These are phyloP conservation scores for Nymphalis urticae DNA, from an alignment of 2,888 invertebrate genomes.

Conservation along the genomic window DNA sequence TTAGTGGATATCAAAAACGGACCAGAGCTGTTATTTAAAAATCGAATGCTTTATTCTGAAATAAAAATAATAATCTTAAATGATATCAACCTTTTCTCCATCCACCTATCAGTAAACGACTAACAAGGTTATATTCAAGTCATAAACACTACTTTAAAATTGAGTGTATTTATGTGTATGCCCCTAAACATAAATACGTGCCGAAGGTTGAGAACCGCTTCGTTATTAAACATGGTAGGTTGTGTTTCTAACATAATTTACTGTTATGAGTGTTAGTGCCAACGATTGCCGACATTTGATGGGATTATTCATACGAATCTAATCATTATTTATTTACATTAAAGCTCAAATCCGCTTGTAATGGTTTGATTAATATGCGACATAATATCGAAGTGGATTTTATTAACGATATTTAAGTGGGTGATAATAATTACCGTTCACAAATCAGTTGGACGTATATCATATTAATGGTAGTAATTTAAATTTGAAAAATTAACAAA, in stretches of 20 bases:
- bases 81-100: slow-evolving; percentile 22
- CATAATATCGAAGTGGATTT: slow-evolving; percentile 33
- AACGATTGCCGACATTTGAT: slow-evolving; percentile 28
- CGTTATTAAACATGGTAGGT: slow-evolving; percentile 37
- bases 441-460: slow-evolving; percentile 11
- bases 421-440: slow-evolving; percentile 34
- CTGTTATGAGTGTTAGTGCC: slow-evolving; percentile 31
- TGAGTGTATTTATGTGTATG: slow-evolving; percentile 60
- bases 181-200: slow-evolving; percentile 54
- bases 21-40: too few relatives aligned
- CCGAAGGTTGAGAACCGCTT: slow-evolving; percentile 55
- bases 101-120: slow-evolving; percentile 26
- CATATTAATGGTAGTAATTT: slow-evolving; percentile 7
- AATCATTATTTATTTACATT: slow-evolving; percentile 9
- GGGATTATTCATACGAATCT: slow-evolving; percentile 17
- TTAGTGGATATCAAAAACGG: too few relatives aligned
- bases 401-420: slow-evolving; percentile 35
- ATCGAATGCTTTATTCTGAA: not conserved
- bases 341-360: slow-evolving; percentile 24
- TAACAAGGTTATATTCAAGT: slow-evolving; percentile 61
- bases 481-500: slow-evolving; percentile 4
- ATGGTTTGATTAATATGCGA: slow-evolving; percentile 24
- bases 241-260: slow-evolving; percentile 39
- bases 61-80: not conserved
- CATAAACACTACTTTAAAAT: slow-evolving; percentile 63